Conservation (phyloP, 1,140 invertebrate genomes). For the Fopius arisanus region DNA sequence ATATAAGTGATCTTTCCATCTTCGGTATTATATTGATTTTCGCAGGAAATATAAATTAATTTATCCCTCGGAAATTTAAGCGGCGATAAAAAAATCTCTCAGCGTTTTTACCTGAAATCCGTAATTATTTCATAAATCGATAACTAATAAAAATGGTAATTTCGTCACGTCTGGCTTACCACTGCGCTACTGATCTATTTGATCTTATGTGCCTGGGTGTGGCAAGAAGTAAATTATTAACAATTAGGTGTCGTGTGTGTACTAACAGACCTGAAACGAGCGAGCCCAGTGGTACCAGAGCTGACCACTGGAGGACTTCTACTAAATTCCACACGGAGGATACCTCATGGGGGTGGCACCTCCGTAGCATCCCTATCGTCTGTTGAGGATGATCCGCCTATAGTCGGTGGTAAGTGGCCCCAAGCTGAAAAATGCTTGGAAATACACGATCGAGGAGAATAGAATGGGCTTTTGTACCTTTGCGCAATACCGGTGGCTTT, state of each 20-base stretch:
- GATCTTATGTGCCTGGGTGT: constrained; percentile 22
- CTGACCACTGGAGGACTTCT: constrained; percentile 66
- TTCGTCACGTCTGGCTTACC: neutral
- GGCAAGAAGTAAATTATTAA: constrained; percentile 16
- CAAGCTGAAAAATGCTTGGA: neutral
- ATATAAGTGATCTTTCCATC: no score
- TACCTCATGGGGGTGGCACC: constrained; percentile 59
- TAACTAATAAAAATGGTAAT: no score
- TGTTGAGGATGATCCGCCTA: constrained; percentile 67
- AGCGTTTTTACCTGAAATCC: no score
- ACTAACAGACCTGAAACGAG: constrained; percentile 66
- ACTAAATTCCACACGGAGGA: constrained; percentile 61
- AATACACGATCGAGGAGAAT: neutral
- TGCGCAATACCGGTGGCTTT: constrained; percentile 20
- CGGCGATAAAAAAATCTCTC: no score
- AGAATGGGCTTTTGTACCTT: constrained; percentile 6
- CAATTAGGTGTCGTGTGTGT: constrained; percentile 47
- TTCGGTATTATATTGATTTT: no score
- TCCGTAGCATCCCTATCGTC: constrained; percentile 62
- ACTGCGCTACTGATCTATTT: neutral
- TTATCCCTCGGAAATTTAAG: no score
- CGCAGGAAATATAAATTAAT: no score
- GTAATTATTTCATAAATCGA: no score
- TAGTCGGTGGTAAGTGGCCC: constrained; percentile 64
- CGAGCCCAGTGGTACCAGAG: constrained; percentile 65